Evolutionary conservation across 2,888 invertebrate species (phyloP), one percentile per base, ranked within the genome.

Genomic region (Drosophila hawaiiensis): DNA sequence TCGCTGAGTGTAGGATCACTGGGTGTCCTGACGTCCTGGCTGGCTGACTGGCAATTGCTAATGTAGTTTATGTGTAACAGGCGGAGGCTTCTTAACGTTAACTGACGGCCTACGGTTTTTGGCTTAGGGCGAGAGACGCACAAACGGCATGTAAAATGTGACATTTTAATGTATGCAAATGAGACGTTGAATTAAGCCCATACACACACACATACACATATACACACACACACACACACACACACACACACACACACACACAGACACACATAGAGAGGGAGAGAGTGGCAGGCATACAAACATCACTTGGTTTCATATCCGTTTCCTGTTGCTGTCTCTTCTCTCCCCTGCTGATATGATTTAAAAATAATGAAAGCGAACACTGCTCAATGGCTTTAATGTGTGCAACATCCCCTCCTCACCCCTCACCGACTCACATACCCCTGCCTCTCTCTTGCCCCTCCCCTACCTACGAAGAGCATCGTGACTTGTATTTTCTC

Each of bases 101-200:
- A 85, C 84, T 85, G 84, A 85, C 84, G 78, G 81, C 60, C 74
- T 80, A 73, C 80, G 76, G 73, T 49, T 85, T 47, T 83, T 68
- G 82, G 86, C 89, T 89, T 78, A 78, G 72, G 79, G 79, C 84
- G 52, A 68, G 78, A 68, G 69, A 73, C 73, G 86, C 85, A 84
- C 90, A 89, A 90, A 90, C 89, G 89, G 90, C 90, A 88, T 88
- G 86, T 82, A 86, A 90, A 88, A 86, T 88, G 90, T 90, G 87
- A 86, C 87, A 85, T 90, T 88, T 88, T 88, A 88, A 88, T 88
- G 89, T 88, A 88, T 88, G 87, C 89, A 88, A 88, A 88, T 88
- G 90, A 89, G 87, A 88, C 82, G 89, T 83, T 85, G 89, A 86
- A 83, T 90, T 88, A 88, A 89, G 83, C 85, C 70, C 55, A 64